Conservation (phyloP, 2,113 vertebrate genomes). For the Dascyllus trimaculatus region DNA sequence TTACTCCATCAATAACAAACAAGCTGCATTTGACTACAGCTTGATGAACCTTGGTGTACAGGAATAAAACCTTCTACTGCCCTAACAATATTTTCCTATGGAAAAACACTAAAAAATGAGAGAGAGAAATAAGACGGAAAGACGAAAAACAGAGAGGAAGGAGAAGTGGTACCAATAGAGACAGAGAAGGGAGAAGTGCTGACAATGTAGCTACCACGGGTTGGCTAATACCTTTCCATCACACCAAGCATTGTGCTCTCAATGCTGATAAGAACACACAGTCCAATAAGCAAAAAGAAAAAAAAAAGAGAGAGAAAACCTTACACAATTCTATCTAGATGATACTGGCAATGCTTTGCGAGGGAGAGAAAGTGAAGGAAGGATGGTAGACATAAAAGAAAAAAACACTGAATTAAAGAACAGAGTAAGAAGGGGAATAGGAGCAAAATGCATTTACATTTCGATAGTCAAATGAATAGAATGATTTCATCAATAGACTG, state of each 20-base stretch:
- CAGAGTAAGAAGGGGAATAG: conserved; percentile 36
- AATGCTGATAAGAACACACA: conserved; percentile 82
- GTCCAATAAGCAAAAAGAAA: conserved; percentile 81
- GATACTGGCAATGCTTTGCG: conserved; percentile 62
- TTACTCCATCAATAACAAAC: too few species aligned
- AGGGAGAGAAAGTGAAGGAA: conserved; percentile 45
- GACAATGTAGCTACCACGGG: conserved; percentile 74
- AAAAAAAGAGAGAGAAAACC: conserved; percentile 55
- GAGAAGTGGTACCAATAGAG: conserved; percentile 65
- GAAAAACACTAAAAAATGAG: conserved; percentile 16
- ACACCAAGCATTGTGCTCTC: conserved; percentile 81
- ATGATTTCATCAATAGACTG: conserved; percentile 73
- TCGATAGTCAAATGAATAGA: conserved; percentile 73
- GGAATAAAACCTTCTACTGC: not conserved
- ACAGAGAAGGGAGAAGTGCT: conserved; percentile 76
- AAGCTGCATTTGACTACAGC: not conserved
- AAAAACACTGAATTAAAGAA: conserved; percentile 71
- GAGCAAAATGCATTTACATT: conserved; percentile 70
- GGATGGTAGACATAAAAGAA: conserved; percentile 54
- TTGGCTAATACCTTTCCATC: conserved; percentile 84
- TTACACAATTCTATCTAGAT: conserved; percentile 81
- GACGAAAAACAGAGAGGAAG: conserved; percentile 36
- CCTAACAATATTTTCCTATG: conserved; percentile 7
- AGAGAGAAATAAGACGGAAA: conserved; percentile 17
- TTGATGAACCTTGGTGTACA: conserved; percentile 10